Conservation (phyloP, 2,113 vertebrate species). For the Carettochelys insculpta region DNA sequence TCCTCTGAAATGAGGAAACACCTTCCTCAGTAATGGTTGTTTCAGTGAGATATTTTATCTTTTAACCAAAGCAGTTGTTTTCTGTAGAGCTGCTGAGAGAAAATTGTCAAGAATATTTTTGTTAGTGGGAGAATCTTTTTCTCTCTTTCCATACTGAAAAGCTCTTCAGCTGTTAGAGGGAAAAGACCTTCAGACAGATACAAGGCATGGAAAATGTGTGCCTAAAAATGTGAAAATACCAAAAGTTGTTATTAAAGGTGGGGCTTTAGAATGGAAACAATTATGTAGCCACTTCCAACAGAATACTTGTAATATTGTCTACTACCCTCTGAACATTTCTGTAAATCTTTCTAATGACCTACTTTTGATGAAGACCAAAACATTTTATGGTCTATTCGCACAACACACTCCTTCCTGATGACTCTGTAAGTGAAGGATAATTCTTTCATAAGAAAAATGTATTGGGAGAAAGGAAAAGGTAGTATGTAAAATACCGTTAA, state of each 20-base stretch:
- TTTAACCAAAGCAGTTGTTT: not conserved
- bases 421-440: not conserved
- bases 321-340: not conserved
- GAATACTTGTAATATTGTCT: not conserved
- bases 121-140: not conserved
- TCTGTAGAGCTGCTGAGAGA: not conserved
- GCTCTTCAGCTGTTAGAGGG: not conserved
- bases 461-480: not conserved
- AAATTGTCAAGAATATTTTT: not conserved
- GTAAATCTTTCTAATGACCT: not conserved
- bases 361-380: not conserved
- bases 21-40: not conserved
- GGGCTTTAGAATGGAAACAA: no score
- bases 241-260: not conserved
- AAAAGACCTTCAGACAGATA: not conserved
- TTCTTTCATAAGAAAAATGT: not conserved
- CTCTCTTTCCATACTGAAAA: not conserved
- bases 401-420: not conserved
- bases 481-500: not conserved
- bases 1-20: not conserved
- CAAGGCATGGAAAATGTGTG: not conserved
- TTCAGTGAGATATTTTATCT: not conserved
- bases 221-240: not conserved
- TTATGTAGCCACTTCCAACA: not conserved
- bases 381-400: no score